Evolutionary conservation across 2,113 vertebrate species (phyloP).

Genomic region (Axis porcinus): DNA sequence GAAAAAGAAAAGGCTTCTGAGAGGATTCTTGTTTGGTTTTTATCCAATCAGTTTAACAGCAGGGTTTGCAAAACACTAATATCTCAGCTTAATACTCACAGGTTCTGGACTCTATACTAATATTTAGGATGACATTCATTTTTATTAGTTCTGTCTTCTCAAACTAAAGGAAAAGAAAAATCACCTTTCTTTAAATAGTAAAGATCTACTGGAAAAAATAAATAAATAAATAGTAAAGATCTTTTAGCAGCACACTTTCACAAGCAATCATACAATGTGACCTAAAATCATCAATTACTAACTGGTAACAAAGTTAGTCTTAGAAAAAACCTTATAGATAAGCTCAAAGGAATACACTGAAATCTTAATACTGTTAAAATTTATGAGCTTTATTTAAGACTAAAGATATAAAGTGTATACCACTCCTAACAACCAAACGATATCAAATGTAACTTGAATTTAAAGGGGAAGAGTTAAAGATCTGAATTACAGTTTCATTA

Average conservation of each 20-base stretch:
- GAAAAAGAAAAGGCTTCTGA: not conserved
- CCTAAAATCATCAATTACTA: not conserved
- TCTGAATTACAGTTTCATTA: not conserved
- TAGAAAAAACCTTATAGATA: not conserved
- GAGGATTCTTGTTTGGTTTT: not conserved
- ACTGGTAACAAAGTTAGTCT: not conserved
- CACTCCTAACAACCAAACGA: not conserved
- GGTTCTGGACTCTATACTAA: not conserved
- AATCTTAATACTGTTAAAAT: not conserved
- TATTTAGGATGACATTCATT: not conserved
- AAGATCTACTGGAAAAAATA: not conserved
- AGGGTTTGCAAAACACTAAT: not conserved
- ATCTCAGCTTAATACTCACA: constrained; percentile 30
- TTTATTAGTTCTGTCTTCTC: constrained; percentile 23
- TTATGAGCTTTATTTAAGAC: not conserved
- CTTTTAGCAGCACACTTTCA: not conserved
- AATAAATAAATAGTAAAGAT: not conserved
- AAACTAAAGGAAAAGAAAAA: not conserved
- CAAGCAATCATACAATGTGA: not conserved
- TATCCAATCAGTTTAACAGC: not conserved
- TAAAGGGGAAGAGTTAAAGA: not conserved
- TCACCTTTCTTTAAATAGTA: not conserved
- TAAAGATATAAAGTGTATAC: not conserved
- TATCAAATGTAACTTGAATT: constrained; percentile 1
- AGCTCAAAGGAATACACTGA: not conserved